A percentile compares a stretch with the other conserved stretches of the same genome.
These are phyloP conservation scores for Corythaeola cristata DNA, from an alignment of 2,113 vertebrate species.

Conservation along the genomic window DNA sequence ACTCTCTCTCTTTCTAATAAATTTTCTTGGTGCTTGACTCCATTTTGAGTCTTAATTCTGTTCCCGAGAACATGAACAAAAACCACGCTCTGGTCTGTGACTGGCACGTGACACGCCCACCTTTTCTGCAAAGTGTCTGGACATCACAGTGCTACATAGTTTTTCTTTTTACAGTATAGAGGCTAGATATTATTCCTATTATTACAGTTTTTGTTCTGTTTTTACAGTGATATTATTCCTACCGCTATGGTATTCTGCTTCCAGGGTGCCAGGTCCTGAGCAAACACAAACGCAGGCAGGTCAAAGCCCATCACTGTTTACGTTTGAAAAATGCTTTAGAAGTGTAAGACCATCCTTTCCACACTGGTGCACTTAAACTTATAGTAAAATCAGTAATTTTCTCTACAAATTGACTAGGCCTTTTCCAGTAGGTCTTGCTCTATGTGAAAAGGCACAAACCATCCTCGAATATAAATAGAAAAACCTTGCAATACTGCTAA, in stretches of 20 bases:
- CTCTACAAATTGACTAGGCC: not conserved
- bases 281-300: not conserved
- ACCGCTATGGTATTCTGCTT: not conserved
- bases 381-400: slow-evolving; percentile 15
- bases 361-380: slow-evolving; percentile 9
- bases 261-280: not conserved
- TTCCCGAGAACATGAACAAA: too few species aligned
- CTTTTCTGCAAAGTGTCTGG: not conserved
- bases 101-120: not conserved
- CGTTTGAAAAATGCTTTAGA: slow-evolving; percentile 7
- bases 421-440: slow-evolving; percentile 1
- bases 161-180: not conserved
- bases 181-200: not conserved
- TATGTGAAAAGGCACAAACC: not conserved
- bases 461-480: not conserved
- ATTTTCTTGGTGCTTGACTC: too few species aligned
- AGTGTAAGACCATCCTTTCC: not conserved
- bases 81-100: too few species aligned
- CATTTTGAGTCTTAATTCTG: too few species aligned
- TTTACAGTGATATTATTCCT: not conserved
- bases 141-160: fast-evolving
- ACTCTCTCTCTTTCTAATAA: too few species aligned
- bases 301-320: not conserved
- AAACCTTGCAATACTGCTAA: not conserved
- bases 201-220: not conserved